A percentile compares a stretch with the other conserved stretches of the same genome.
phyloP scores from a whole-genome alignment of 1,140 invertebrate species.

The Drosophila setifemur region DNA sequence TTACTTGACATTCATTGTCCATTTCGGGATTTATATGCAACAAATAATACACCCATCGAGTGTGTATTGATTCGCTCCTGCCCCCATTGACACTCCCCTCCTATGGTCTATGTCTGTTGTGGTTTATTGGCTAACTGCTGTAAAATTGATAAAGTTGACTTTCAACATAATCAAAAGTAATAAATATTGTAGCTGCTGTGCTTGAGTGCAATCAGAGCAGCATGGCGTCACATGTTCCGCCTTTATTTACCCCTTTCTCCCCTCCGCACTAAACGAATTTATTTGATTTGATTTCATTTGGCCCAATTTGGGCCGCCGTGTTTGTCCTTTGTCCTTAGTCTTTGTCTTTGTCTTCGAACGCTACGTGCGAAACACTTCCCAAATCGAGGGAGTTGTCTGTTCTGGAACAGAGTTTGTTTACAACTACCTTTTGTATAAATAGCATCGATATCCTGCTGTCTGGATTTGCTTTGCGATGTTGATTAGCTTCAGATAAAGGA shows the following conservation, averaged over 20 bases:
- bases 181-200: constrained; percentile 79
- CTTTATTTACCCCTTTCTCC: not conserved
- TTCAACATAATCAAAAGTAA: constrained; percentile 80
- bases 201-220: constrained; percentile 72
- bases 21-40: constrained; percentile 79
- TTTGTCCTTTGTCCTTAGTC: not conserved
- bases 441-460: constrained; percentile 14
- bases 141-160: constrained; percentile 81
- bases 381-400: constrained; percentile 47
- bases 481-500: constrained; percentile 8
- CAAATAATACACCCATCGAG: constrained; percentile 23
- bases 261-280: constrained; percentile 45
- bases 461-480: constrained; percentile 16
- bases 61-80: constrained; percentile 6
- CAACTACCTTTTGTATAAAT: constrained; percentile 19
- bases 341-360: constrained; percentile 30
- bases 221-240: constrained; percentile 58
- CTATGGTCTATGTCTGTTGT: constrained; percentile 49
- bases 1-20: constrained; percentile 77
- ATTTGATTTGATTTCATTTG: constrained; percentile 73
- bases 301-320: constrained; percentile 34
- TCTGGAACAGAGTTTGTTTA: constrained; percentile 6
- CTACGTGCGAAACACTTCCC: constrained; percentile 56
- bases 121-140: constrained; percentile 78
- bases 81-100: constrained; percentile 3